phyloP scores from a whole-genome alignment of 2,797 vertebrate genomes.

The Linurgus olivaceus region DNA sequence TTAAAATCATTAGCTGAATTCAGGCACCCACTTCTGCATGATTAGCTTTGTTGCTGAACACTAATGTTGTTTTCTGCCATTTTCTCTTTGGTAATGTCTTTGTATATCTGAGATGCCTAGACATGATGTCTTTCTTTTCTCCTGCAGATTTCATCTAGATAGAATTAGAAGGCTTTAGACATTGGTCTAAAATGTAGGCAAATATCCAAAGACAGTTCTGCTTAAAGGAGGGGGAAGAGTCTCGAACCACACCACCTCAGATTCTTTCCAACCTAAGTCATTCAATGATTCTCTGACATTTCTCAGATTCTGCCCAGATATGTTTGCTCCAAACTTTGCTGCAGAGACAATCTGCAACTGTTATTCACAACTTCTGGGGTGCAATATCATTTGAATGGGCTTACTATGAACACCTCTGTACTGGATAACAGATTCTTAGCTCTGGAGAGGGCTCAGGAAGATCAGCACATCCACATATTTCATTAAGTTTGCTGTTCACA shows the following conservation, averaged over 20 bases:
- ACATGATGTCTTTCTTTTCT: background rate
- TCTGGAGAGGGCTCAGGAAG: background rate
- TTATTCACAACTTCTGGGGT: background rate
- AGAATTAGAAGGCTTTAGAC: background rate
- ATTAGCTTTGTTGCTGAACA: background rate
- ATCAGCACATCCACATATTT: background rate
- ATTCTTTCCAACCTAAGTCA: background rate
- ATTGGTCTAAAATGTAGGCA: background rate
- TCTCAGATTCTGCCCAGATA: background rate
- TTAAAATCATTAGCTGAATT: slow-evolving; percentile 31
- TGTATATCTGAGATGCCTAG: background rate
- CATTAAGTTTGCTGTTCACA: background rate
- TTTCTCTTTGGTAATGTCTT: background rate
- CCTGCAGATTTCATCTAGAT: background rate
- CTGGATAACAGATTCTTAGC: background rate
- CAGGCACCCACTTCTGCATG: background rate
- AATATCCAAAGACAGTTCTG: background rate
- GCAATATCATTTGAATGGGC: background rate
- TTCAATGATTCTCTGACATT: background rate
- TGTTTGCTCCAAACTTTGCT: background rate
- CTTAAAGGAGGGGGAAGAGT: background rate
- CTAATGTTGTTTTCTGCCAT: slow-evolving; percentile 1
- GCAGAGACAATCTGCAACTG: background rate
- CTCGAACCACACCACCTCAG: background rate
- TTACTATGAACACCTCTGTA: background rate